Evolutionary conservation across 2,888 invertebrate species (phyloP).

Genomic region (Xestia xanthographa): DNA sequence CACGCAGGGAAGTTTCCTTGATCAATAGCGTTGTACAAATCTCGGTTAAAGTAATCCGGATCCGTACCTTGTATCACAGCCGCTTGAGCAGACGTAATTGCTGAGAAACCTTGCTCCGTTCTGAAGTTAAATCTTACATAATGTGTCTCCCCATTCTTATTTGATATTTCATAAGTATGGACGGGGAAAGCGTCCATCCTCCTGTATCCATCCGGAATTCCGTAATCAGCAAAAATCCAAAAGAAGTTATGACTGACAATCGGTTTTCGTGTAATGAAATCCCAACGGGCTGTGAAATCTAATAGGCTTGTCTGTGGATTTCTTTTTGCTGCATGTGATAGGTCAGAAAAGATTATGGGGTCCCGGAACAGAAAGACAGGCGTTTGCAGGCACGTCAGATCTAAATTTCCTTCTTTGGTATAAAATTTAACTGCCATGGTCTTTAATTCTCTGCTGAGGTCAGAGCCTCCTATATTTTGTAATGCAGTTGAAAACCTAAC

Average conservation of each 20-base stretch:
- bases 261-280: conserved; percentile 86
- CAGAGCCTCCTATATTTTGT: conserved; percentile 92
- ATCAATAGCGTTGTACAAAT: conserved; percentile 95
- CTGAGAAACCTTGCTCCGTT: conserved; percentile 96
- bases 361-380: conserved; percentile 90
- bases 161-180: conserved; percentile 96
- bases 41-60: conserved; percentile 95
- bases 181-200: conserved; percentile 97
- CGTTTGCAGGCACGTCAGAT: conserved; percentile 84
- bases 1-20: conserved; percentile 89
- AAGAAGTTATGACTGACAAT: conserved; percentile 94
- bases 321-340: conserved; percentile 87
- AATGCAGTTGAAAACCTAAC: conserved; percentile 89
- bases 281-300: conserved; percentile 84
- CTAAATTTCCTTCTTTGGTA: conserved; percentile 75
- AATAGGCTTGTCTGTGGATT: conserved; percentile 88
- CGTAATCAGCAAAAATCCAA: conserved; percentile 95
- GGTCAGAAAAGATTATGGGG: conserved; percentile 86
- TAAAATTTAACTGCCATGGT: conserved; percentile 83
- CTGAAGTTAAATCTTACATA: conserved; percentile 97
- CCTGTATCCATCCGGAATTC: conserved; percentile 96
- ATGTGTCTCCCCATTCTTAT: conserved; percentile 91
- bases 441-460: conserved; percentile 77
- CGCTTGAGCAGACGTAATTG: conserved; percentile 92
- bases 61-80: conserved; percentile 91